phyloP scores from a whole-genome alignment of 2,113 vertebrate species.

The Ptilonorhynchus violaceus region DNA sequence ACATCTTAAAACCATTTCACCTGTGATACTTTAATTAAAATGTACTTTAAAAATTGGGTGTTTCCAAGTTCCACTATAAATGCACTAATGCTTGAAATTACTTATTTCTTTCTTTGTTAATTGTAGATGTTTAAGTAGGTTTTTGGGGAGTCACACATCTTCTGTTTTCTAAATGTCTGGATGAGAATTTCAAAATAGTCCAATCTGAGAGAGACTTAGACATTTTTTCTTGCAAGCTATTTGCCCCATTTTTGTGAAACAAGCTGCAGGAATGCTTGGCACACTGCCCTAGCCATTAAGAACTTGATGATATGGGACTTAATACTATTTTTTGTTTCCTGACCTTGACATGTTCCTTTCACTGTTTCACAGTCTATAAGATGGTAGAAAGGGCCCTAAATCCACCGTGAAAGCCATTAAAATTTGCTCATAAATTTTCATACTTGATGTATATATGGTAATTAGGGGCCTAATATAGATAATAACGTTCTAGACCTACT shows the following conservation, averaged over 20 bases:
- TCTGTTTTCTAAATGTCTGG: not conserved
- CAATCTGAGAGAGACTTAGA: not conserved
- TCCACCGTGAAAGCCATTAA: not conserved
- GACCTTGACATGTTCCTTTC: not conserved
- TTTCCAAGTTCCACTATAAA: not conserved
- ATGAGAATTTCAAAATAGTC: not conserved
- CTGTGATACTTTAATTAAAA: not conserved
- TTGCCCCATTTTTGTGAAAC: not conserved
- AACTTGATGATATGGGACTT: too few species aligned
- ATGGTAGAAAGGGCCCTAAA: not conserved
- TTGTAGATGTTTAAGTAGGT: not conserved
- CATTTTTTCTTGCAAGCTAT: not conserved
- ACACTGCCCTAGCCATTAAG: not conserved
- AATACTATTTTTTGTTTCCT: not conserved
- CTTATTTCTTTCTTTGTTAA: not conserved
- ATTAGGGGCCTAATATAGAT: not conserved
- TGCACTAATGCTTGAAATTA: not conserved
- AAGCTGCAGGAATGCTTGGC: not conserved
- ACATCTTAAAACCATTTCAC: not conserved
- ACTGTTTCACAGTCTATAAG: not conserved
- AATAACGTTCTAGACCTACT: not conserved
- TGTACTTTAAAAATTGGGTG: not conserved
- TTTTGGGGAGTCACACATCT: not conserved
- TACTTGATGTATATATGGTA: not conserved
- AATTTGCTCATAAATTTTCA: not conserved